A percentile compares a stretch with the other conserved stretches of the same genome.
Conservation (phyloP, 2,888 invertebrate species). For the Ommatoiulus sabulosus region DNA sequence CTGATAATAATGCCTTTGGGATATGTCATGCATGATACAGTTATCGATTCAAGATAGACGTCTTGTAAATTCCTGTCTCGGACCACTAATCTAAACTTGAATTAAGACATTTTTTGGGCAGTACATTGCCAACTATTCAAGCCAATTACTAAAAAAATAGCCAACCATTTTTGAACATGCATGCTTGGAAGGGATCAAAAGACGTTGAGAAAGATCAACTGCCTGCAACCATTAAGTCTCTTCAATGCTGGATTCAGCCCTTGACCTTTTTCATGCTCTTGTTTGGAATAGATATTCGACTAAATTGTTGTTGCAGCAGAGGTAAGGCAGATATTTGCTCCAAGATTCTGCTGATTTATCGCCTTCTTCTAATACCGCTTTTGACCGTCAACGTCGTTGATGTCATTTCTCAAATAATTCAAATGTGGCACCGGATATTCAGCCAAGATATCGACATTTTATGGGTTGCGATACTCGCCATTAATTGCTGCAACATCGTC, state of each 20-base stretch:
- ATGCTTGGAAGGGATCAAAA: neutral
- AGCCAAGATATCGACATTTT: neutral
- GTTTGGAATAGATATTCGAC: conserved; percentile 33
- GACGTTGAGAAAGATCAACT: neutral
- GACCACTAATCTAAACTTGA: no score
- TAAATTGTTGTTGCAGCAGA: neutral
- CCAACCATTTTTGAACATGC: no score
- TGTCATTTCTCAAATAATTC: neutral
- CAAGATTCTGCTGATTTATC: neutral
- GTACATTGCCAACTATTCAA: no score
- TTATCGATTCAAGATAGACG: no score
- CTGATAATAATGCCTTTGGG: no score
- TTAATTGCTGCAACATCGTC: neutral
- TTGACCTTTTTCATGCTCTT: neutral
- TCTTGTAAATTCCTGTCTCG: no score
- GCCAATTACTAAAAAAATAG: no score
- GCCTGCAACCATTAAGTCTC: neutral
- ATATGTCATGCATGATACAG: no score
- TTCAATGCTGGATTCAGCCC: neutral
- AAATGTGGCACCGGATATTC: neutral
- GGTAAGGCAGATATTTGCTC: neutral
- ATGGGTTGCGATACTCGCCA: neutral
- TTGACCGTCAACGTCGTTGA: neutral
- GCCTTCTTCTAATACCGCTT: neutral
- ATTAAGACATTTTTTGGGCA: no score